Evolutionary conservation across 2,888 invertebrate species (phyloP), one percentile per base, ranked within the genome.

Genomic region (Itoplectis maculator): DNA sequence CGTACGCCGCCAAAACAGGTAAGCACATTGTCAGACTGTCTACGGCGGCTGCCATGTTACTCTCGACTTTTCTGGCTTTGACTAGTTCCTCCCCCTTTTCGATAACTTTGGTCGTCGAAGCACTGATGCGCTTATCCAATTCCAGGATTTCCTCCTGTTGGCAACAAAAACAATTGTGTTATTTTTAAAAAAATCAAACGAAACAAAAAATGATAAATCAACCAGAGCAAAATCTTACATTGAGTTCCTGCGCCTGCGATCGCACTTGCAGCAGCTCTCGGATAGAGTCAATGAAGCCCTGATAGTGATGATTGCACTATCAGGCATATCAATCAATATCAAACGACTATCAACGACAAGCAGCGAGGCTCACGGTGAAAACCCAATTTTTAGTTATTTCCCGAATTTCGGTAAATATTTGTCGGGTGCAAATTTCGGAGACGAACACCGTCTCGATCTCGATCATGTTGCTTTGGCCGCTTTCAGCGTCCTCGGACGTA

Each of bases 271-370:
- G 94, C 75, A 99, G 94, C 93, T 99, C 99, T 86, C 98, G 95
- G 85, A 99, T 98, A 0, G 99, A 98, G 91, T 99, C 99, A 86
- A 99, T 99, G 92, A 99, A 99, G 35, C 99, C 99, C 94, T 99
- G 99, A 92, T 99, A 99, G 92, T 99, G 99, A 90, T 97, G 97
- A 93, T 99, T 99, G 92, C 99, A 99, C 97, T 97, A 93, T 99
- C 99, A 94, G 99, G 99, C 96, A 86, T 99, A n/a, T n/a, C n/a
- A n/a, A n/a, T n/a, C n/a, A n/a, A n/a, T n/a, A n/a, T n/a, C n/a
- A n/a, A n/a, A n/a, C n/a, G n/a, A n/a, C n/a, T n/a, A n/a, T n/a
- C n/a, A n/a, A n/a, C n/a, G n/a, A n/a, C n/a, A n/a, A n/a, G n/a
- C n/a, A n/a, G n/a, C n/a, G n/a, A n/a, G n/a, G n/a, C n/a, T n/a